These are phyloP conservation scores for Eremophila alpestris DNA, from an alignment of 2,797 vertebrate species.

Conservation along the genomic window DNA sequence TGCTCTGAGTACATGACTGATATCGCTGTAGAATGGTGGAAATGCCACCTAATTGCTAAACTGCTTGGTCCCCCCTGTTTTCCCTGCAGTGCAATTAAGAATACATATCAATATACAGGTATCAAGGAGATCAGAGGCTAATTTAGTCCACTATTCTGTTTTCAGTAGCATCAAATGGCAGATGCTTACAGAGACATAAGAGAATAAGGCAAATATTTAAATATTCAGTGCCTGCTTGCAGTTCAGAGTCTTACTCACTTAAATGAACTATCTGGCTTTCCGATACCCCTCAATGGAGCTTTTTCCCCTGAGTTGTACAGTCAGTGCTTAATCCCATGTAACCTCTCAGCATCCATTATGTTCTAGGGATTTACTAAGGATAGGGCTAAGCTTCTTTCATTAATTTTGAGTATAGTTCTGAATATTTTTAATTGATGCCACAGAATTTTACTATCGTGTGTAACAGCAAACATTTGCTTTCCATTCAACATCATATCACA, in stretches of 20 bases:
- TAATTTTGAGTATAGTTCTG: not conserved
- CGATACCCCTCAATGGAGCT: not conserved
- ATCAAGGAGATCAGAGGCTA: not conserved
- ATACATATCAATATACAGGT: not conserved
- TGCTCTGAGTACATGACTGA: not conserved
- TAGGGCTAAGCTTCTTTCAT: not conserved
- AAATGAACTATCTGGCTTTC: not conserved
- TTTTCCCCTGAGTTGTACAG: not conserved
- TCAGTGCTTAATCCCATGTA: not conserved
- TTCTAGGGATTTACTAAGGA: not conserved
- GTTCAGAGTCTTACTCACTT: not conserved
- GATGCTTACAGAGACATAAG: not conserved
- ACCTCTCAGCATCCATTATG: not conserved
- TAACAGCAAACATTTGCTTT: not conserved
- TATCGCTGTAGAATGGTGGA: not conserved
- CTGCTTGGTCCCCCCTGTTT: fast-evolving
- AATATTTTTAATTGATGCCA: not conserved
- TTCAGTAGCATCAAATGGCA: not conserved
- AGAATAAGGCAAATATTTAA: not conserved
- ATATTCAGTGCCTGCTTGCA: not conserved
- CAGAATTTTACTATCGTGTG: not conserved
- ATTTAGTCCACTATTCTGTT: not conserved
- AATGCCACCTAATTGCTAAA: not conserved
- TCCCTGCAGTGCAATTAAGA: not conserved
- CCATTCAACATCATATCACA: not conserved